Conservation (phyloP, 2,888 invertebrate species). For the Pristionchus mayeri region DNA sequence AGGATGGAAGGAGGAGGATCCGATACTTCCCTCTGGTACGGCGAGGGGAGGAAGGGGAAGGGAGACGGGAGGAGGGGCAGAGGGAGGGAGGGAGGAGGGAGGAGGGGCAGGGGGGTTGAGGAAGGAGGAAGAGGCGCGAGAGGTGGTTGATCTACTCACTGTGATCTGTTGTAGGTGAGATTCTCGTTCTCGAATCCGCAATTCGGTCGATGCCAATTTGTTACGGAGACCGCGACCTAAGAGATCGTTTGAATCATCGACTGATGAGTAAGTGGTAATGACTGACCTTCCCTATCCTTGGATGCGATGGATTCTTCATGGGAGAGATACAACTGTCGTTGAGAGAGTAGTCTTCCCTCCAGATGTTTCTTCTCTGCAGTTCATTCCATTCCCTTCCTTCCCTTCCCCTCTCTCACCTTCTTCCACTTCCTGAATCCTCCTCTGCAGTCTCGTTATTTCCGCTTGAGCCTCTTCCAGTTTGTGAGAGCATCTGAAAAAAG, state of each 20-base stretch:
- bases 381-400: neutral
- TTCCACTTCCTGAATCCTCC: slow-evolving; percentile 46
- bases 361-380: slow-evolving; percentile 55
- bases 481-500: slow-evolving; percentile 36
- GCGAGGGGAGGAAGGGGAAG: slow-evolving; percentile 12
- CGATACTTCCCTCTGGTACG: neutral
- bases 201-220: slow-evolving; percentile 56
- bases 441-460: slow-evolving; percentile 25
- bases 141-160: slow-evolving; percentile 47
- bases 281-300: slow-evolving; percentile 42
- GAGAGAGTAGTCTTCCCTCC: slow-evolving; percentile 58
- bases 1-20: slow-evolving; percentile 33
- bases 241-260: neutral
- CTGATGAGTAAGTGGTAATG: neutral
- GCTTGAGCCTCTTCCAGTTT: neutral
- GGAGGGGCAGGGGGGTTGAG: neutral
- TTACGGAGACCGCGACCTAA: slow-evolving; percentile 46
- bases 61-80: neutral
- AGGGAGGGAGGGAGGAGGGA: neutral
- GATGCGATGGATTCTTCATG: slow-evolving; percentile 60
- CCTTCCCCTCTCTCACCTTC: neutral
- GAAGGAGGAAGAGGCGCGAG: neutral
- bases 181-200: slow-evolving; percentile 64
- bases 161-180: slow-evolving; percentile 57
- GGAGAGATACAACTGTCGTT: slow-evolving; percentile 63